A percentile compares a stretch with the other conserved stretches of the same genome.
Evolutionary conservation across 2,113 vertebrate species (phyloP).

Genomic region (Propithecus coquereli): DNA sequence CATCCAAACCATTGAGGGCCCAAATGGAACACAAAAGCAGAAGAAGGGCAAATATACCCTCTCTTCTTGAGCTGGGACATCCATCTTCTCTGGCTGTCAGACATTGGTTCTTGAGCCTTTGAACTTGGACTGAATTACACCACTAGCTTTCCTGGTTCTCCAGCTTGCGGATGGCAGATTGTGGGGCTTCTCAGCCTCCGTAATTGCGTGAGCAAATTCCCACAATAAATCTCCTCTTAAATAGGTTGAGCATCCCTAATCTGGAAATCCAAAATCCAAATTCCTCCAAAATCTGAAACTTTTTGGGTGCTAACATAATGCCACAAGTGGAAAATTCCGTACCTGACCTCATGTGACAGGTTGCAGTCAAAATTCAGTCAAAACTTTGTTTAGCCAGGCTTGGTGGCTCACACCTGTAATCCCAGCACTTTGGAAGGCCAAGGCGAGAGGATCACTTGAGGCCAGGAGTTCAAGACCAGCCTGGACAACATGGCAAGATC

Average conservation of each 20-base stretch:
- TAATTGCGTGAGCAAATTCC: background rate
- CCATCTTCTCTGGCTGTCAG: background rate
- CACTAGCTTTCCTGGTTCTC: background rate
- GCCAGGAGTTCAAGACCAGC: too few species aligned
- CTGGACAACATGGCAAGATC: too few species aligned
- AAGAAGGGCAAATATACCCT: background rate
- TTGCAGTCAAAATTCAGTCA: background rate
- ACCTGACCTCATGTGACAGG: background rate
- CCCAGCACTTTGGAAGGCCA: too few species aligned
- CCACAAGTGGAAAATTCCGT: background rate
- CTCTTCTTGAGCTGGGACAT: background rate
- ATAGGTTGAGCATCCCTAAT: background rate
- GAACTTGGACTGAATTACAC: background rate
- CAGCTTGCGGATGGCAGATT: background rate
- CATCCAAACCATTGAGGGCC: background rate
- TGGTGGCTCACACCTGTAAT: too few species aligned
- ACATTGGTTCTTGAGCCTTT: background rate
- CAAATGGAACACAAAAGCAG: background rate
- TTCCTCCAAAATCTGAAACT: background rate
- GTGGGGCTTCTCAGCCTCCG: background rate
- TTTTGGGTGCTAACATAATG: background rate
- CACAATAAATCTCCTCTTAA: background rate
- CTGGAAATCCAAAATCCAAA: background rate
- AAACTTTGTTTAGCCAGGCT: background rate
- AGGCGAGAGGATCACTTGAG: too few species aligned